Percentiles rank a stretch among this genome's conserved stretches.
These are phyloP conservation scores for Micromys minutus DNA, from an alignment of 2,113 vertebrate species.

Conservation along the genomic window DNA sequence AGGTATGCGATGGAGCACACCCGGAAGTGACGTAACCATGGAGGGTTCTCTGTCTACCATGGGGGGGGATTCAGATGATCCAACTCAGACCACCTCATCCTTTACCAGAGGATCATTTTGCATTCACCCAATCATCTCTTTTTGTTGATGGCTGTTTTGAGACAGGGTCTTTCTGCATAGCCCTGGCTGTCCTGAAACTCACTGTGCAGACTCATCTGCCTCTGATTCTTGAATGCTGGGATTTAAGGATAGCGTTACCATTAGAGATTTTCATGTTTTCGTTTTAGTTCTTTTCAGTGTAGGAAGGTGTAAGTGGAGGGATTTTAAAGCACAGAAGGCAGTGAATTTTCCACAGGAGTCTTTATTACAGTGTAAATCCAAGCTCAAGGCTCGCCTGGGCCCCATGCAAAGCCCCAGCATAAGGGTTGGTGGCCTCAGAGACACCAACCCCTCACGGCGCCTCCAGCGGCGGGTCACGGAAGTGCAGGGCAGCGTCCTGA, in stretches of 20 bases:
- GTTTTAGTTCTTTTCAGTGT: background rate
- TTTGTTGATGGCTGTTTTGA: background rate
- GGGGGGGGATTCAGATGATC: background rate
- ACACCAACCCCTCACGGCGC: conserved; percentile 52
- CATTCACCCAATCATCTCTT: background rate
- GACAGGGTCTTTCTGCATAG: background rate
- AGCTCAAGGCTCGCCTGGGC: conserved; percentile 73
- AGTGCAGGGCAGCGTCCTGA: conserved; percentile 41
- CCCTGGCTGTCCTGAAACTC: background rate
- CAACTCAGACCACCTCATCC: background rate
- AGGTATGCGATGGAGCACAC: background rate
- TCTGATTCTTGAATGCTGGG: background rate
- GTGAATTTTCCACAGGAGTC: conserved; percentile 77
- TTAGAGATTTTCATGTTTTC: too few relatives aligned
- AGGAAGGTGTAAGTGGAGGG: conserved; percentile 29
- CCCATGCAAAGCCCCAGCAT: conserved; percentile 76
- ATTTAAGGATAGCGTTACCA: background rate
- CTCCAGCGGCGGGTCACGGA: conserved; percentile 39
- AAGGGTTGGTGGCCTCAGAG: conserved; percentile 34
- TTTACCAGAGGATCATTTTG: background rate
- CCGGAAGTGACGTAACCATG: background rate
- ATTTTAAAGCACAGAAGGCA: conserved; percentile 61
- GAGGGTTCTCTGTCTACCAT: background rate
- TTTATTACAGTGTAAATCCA: conserved; percentile 84
- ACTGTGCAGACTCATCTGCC: background rate